A percentile compares a stretch with the other conserved stretches of the same genome.
Evolutionary conservation across 2,797 vertebrate genomes (phyloP).

Genomic region (Oryzias sinensis): DNA sequence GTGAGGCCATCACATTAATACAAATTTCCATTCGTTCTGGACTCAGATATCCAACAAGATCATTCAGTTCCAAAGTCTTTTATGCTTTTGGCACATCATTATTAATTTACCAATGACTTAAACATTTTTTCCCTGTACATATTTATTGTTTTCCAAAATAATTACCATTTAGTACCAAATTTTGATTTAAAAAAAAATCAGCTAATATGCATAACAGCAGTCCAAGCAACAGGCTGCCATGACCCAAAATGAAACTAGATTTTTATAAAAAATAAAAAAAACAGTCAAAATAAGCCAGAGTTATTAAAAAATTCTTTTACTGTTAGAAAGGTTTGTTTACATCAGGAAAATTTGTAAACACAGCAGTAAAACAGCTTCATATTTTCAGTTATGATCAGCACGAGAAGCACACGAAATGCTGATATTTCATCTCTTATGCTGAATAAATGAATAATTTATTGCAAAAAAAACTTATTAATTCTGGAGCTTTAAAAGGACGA

Average conservation of each 20-base stretch:
- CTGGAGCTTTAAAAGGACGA: slow-evolving; percentile 23
- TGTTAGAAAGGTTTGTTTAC: slow-evolving; percentile 56
- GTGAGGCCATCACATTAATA: slow-evolving; percentile 5
- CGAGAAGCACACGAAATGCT: slow-evolving; percentile 52
- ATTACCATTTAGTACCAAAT: neutral
- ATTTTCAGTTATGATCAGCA: slow-evolving; percentile 53
- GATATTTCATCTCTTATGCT: slow-evolving; percentile 50
- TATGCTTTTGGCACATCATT: slow-evolving; percentile 4
- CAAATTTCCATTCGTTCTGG: slow-evolving; percentile 1
- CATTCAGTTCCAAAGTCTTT: neutral
- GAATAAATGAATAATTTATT: slow-evolving; percentile 63
- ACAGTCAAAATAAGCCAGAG: slow-evolving; percentile 31
- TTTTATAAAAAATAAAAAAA: slow-evolving; percentile 9
- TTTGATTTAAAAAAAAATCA: slow-evolving; percentile 6
- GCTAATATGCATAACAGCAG: neutral
- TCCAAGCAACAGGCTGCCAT: neutral
- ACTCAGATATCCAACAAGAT: neutral
- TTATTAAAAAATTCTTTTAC: slow-evolving; percentile 34
- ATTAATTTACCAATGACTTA: slow-evolving; percentile 7
- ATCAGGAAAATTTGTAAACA: slow-evolving; percentile 47
- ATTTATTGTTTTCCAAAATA: slow-evolving; percentile 9
- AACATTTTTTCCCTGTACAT: neutral
- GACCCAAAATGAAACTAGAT: slow-evolving; percentile 15
- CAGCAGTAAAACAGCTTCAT: slow-evolving; percentile 40
- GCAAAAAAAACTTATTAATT: slow-evolving; percentile 49